Base-by-base conservation (phyloP, 2,113 vertebrate species). In the Zapus hudsonius region DNA sequence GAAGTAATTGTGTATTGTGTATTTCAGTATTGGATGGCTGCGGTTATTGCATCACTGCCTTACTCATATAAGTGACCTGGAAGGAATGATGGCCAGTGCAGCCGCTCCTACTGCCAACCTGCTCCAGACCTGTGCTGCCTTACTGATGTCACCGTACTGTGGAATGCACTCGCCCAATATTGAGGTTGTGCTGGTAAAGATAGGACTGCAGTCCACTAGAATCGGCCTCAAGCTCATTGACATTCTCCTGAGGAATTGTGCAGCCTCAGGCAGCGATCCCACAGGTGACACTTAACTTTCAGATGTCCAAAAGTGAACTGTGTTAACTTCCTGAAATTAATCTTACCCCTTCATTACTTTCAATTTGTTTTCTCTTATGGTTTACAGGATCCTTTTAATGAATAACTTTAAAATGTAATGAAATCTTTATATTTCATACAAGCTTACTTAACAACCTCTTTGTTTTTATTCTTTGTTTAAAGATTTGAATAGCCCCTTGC, bases 131-230 rank as follows among this genome's bases (percentile, higher is more conserved):
- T 99, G 99, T 57, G 99, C 99, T 25, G 99, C 99, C 0, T 97
- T 99, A 92, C 97, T 99, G 40, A 99, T 99, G 99, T 99, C 99
- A 3, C 99, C 99, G 0, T 99, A 99, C 95, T 99, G 99, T 84
- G 99, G 99, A 66, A 99, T 99, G 99, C 99, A 99, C 96, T 99
- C 99, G 2, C 99, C 99, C 85, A 99, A 99, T 97, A 99, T 99
- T 0, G 99, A 99, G 93, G 99, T 99, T 0, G 99, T 99, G 74
- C 98, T 99, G 87, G 99, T 99, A 13, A 99, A 99, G 97, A 99
- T 99, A 64, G 99, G 99, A 85, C 98, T 99, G 87, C 99, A 99
- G 98, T 99, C 99, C 61, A 99, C 99, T 6, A 98, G 98, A 96
- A 99, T 99, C 83, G 99, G 99, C 69, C 98, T 99, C 57, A 99